Percentiles rank a stretch among this genome's conserved stretches.
Evolutionary conservation across 2,797 vertebrate species (phyloP).

Genomic region (Fratercula arctica): DNA sequence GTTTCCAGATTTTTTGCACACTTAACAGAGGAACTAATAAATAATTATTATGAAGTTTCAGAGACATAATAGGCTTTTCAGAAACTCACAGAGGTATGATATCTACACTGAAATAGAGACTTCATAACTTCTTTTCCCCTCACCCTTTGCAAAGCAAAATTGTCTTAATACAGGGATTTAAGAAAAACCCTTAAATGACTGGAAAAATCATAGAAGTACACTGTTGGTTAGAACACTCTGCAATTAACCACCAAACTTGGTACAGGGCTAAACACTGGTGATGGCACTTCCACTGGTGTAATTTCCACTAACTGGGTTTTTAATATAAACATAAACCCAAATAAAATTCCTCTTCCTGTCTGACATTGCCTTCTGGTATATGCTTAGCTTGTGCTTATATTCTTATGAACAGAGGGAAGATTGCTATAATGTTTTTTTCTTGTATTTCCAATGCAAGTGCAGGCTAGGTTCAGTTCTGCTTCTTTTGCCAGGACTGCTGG

Average conservation of each 20-base stretch:
- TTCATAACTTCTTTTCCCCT: neutral
- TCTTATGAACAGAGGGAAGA: neutral
- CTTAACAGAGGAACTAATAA: neutral
- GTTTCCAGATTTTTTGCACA: neutral
- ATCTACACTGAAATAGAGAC: neutral
- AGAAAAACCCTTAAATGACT: neutral
- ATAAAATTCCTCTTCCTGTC: neutral
- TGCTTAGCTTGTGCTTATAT: neutral
- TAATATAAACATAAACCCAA: neutral
- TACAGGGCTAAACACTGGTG: neutral
- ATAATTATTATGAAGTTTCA: neutral
- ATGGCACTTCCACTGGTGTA: neutral
- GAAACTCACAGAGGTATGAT: neutral
- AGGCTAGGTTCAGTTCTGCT: neutral
- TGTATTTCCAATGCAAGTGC: neutral
- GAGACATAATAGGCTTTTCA: neutral
- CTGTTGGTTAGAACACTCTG: neutral
- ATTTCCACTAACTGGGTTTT: neutral
- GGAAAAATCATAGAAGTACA: neutral
- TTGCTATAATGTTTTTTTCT: neutral
- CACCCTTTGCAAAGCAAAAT: neutral
- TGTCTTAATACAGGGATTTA: neutral
- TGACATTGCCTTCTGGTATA: neutral
- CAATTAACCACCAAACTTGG: neutral
- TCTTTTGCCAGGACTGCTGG: neutral